phyloP scores from a whole-genome alignment of 2,888 invertebrate genomes.

The Drosophila borborema region DNA sequence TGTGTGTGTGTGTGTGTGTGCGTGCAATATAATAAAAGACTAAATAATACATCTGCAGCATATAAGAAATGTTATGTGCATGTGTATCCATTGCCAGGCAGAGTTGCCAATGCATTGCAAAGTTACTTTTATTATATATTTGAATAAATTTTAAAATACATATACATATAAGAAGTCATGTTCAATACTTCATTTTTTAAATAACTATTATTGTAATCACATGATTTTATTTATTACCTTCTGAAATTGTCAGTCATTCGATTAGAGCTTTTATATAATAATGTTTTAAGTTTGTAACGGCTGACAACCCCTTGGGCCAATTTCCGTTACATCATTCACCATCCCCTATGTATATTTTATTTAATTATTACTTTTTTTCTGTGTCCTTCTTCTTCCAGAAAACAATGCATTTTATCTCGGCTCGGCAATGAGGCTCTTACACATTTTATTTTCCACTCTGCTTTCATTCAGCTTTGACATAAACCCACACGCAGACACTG shows the following conservation, averaged over 20 bases:
- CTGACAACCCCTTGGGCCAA: conserved; percentile 61
- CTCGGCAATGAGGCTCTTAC: conserved; percentile 66
- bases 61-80: neutral
- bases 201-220: too few relatives aligned
- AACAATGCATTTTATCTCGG: conserved; percentile 77
- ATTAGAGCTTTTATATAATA: neutral
- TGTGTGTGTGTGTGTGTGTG: too few relatives aligned
- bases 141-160: too few relatives aligned
- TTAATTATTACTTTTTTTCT: conserved; percentile 30
- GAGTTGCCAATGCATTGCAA: conserved; percentile 37
- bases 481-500: conserved; percentile 47
- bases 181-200: too few relatives aligned
- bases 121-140: too few relatives aligned
- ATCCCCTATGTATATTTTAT: conserved; percentile 37
- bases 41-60: conserved; percentile 27
- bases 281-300: conserved; percentile 10
- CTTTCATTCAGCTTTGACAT: conserved; percentile 67
- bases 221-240: too few relatives aligned
- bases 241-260: neutral
- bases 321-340: conserved; percentile 49
- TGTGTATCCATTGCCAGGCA: conserved; percentile 45
- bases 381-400: conserved; percentile 30
- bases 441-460: conserved; percentile 72
- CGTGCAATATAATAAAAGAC: conserved; percentile 34
- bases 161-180: too few relatives aligned